Evolutionary conservation across 1,140 invertebrate species (phyloP), one percentile per base, ranked within the genome.

Genomic region (Lordiphosa clarofinis): DNA sequence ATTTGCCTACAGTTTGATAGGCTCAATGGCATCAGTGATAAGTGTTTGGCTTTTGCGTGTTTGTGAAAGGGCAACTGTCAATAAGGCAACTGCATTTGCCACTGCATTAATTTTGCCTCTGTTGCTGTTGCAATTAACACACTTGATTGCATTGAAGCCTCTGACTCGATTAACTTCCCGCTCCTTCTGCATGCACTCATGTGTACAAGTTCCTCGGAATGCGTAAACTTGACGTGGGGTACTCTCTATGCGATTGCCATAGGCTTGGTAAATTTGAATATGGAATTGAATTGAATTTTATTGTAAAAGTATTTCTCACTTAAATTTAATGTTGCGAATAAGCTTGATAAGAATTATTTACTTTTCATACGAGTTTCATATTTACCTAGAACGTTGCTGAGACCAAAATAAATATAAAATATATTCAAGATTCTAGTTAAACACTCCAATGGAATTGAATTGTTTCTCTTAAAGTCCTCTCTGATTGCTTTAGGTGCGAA

Each of bases 101-200:
- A 31, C 24, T 46, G 43, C 43, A 46, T 46, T 46, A 46, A 46
- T n/a, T 24, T 44, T 70, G 9, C 35, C 36, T 48, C 70, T 86
- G 79, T 86, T 84, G 86, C 86, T 73, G 79, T 79, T 73, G 73
- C 79, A 84, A 84, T 84, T 84, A 84, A 73, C 73, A 86, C 78
- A 86, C 64, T 67, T 86, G 78, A 86, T 86, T 84, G 78, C 52
- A 55, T 60, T 68, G 66, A 50, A 55, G 57, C 72, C 11, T 76
- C 64, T 61, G 69, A 56, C 38, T 74, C 58, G 54, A 52, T 68
- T 72, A 56, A 64, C 60, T 52, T 21, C 53, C 40, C 53, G 28
- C 1, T 31, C 6, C 28, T 6, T 7, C 28, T 8, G 7, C 6
- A 31, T 31, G 28, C 28, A 31, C 28, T 46, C 43, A 28, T 13